Evolutionary conservation across 1,140 invertebrate genomes (phyloP).

Genomic region (Dreissena polymorpha): DNA sequence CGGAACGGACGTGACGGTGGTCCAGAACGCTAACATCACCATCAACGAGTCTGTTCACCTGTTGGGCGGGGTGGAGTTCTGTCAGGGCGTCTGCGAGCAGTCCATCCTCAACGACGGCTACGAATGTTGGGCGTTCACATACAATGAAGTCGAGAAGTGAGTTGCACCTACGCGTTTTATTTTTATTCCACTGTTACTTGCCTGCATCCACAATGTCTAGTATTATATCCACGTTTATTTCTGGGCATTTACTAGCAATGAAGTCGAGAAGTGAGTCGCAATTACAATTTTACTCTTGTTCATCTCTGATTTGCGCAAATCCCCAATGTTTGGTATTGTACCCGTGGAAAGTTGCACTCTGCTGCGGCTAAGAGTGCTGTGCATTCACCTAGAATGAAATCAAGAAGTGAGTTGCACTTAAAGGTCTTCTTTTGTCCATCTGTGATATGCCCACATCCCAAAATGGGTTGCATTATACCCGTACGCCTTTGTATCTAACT

Average conservation of each 20-base stretch:
- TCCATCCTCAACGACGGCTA: constrained; percentile 29
- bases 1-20: constrained; percentile 25
- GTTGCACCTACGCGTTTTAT: background rate
- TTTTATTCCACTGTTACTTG: background rate
- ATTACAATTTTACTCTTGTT: too few species aligned
- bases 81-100: constrained; percentile 37
- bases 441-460: too few species aligned
- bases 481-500: too few species aligned
- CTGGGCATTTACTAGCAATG: background rate
- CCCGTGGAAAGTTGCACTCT: too few species aligned
- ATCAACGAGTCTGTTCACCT: constrained; percentile 45
- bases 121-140: constrained; percentile 52
- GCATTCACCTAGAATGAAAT: constrained; percentile 39
- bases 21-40: constrained; percentile 36
- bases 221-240: background rate
- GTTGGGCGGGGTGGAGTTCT: constrained; percentile 12
- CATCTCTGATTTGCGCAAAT: too few species aligned
- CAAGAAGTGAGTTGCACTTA: constrained; percentile 17
- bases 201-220: background rate
- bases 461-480: too few species aligned
- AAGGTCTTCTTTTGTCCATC: too few species aligned
- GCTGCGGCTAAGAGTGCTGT: constrained; percentile 35
- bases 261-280: background rate
- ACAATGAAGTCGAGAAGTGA: constrained; percentile 46
- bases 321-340: too few species aligned